Percentiles rank a stretch among this genome's conserved stretches.
These are phyloP conservation scores for Xenus cinereus DNA, from an alignment of 2,113 vertebrate species.

Conservation along the genomic window DNA sequence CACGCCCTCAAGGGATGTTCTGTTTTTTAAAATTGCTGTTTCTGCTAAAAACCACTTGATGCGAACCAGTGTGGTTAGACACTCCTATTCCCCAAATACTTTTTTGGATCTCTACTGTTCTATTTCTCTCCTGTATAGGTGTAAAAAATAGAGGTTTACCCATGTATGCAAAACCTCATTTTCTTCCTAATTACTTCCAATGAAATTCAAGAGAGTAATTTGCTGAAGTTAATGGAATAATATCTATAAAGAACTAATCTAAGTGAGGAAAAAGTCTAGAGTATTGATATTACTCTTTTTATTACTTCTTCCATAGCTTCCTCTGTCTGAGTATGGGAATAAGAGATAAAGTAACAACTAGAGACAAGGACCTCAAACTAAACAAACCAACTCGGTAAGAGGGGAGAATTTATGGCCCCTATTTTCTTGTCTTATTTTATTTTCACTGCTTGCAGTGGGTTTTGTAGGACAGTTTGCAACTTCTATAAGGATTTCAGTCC, in stretches of 20 bases:
- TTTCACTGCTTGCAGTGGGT: not conserved
- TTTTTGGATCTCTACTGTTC: not conserved
- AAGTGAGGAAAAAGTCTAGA: not conserved
- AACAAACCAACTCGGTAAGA: not conserved
- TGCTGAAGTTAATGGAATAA: not conserved
- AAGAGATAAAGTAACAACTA: not conserved
- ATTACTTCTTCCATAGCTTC: not conserved
- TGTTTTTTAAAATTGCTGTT: not conserved
- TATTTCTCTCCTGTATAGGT: not conserved
- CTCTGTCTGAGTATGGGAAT: not conserved
- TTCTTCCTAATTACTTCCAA: not conserved
- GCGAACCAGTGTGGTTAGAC: not conserved
- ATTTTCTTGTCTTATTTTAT: not conserved
- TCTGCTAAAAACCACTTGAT: not conserved
- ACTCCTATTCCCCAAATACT: not conserved
- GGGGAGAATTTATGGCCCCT: not conserved
- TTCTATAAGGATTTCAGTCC: not conserved
- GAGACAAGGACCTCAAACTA: not conserved
- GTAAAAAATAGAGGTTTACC: not conserved
- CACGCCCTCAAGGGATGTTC: not conserved
- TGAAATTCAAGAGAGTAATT: not conserved
- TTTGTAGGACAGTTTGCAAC: not conserved
- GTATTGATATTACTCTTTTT: not conserved
- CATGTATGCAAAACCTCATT: not conserved
- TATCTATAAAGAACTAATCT: not conserved